Evolutionary conservation across 2,797 vertebrate genomes (phyloP).

Genomic region (Acrocephalus scirpaceus): DNA sequence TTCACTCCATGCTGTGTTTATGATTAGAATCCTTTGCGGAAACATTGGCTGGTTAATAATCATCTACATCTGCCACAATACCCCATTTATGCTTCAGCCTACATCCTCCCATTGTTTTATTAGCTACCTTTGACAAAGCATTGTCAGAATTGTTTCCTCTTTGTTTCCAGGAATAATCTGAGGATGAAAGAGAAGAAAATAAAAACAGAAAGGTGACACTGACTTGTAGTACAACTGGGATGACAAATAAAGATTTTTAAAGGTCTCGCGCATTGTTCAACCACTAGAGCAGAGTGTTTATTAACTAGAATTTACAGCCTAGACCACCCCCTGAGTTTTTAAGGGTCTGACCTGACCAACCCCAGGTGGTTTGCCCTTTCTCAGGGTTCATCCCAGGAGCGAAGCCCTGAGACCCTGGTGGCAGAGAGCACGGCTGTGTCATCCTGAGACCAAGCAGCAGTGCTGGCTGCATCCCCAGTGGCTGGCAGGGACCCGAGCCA

Average conservation of each 20-base stretch:
- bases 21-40: conserved; percentile 41
- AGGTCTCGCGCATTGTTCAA: accelerated
- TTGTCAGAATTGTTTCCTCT: conserved; percentile 55
- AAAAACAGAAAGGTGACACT: not conserved
- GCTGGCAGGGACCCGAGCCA: not conserved
- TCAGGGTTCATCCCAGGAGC: conserved; percentile 21
- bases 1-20: conserved; percentile 16
- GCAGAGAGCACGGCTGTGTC: not conserved
- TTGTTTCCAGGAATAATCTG: not conserved
- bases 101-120: conserved; percentile 65
- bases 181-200: not conserved
- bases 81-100: conserved; percentile 44
- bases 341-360: not conserved
- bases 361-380: conserved; percentile 17
- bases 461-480: not conserved
- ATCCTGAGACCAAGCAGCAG: accelerated
- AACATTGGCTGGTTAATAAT: conserved; percentile 62
- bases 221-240: not conserved
- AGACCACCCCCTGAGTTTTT: not conserved
- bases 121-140: conserved; percentile 43
- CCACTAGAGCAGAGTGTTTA: not conserved
- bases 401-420: accelerated
- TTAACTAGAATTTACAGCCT: conserved; percentile 45
- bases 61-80: conserved; percentile 56
- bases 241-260: not conserved